These are phyloP conservation scores for Melanargia galathea DNA, from an alignment of 2,888 invertebrate species.

Conservation along the genomic window DNA sequence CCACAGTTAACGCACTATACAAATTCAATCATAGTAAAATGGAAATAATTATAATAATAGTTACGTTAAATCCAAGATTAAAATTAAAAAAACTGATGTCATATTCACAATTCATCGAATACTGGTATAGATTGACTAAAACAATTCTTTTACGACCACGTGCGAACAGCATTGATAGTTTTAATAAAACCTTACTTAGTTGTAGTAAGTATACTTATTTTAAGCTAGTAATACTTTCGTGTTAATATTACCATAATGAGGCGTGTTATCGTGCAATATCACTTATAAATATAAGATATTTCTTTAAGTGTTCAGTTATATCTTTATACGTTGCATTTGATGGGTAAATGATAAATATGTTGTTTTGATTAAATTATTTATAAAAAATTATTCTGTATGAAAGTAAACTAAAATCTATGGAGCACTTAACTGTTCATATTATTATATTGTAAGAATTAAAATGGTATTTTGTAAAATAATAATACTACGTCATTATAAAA, in stretches of 20 bases:
- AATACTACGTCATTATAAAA: not conserved
- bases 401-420: not conserved
- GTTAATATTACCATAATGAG: not conserved
- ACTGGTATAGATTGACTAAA: no score
- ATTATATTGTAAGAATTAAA: no score
- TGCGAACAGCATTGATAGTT: no score
- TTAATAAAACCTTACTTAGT: not conserved
- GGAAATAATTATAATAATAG: not conserved
- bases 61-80: not conserved
- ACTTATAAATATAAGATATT: conserved; percentile 1
- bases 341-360: not conserved
- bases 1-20: not conserved
- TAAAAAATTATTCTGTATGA: not conserved
- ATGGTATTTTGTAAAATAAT: no score
- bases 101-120: not conserved
- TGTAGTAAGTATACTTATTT: not conserved
- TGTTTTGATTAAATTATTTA: conserved; percentile 6
- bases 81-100: not conserved
- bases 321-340: not conserved
- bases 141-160: no score
- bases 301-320: not conserved
- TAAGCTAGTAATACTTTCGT: not conserved
- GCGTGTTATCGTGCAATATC: conserved; percentile 14
- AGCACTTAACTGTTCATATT: no score
- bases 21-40: not conserved